These are phyloP conservation scores for Eidolon dupreanum DNA, from an alignment of 2,797 vertebrate genomes.

Conservation along the genomic window DNA sequence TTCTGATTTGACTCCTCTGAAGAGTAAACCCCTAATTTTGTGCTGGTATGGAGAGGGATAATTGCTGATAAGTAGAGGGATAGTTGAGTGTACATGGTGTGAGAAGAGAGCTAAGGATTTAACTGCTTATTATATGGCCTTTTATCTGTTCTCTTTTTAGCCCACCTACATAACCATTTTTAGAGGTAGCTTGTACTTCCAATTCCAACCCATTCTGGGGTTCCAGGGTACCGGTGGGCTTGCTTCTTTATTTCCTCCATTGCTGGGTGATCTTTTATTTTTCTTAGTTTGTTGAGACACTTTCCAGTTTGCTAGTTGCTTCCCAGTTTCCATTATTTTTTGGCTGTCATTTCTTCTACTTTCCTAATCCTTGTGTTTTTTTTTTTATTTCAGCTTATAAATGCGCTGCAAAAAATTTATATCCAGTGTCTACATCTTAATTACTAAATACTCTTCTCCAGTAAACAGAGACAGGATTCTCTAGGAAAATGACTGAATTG, in stretches of 20 bases:
- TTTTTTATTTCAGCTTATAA: background rate
- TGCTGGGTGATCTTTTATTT: background rate
- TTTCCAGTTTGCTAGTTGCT: background rate
- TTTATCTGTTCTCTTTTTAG: background rate
- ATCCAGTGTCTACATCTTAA: background rate
- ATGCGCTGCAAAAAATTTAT: background rate
- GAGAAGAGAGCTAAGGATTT: background rate
- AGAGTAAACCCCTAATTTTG: background rate
- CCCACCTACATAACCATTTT: background rate
- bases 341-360: background rate
- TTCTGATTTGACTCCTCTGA: background rate
- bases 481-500: background rate
- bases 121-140: background rate
- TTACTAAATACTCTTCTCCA: background rate
- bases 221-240: background rate
- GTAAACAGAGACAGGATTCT: background rate
- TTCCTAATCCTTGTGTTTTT: background rate
- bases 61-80: background rate
- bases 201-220: background rate
- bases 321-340: background rate
- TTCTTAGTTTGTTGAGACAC: background rate
- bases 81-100: background rate
- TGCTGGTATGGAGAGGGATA: background rate
- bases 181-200: background rate
- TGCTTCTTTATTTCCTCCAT: background rate